A percentile compares a stretch with the other conserved stretches of the same genome.
phyloP scores from a whole-genome alignment of 2,888 invertebrate genomes.

The Gryllus longicercus region DNA sequence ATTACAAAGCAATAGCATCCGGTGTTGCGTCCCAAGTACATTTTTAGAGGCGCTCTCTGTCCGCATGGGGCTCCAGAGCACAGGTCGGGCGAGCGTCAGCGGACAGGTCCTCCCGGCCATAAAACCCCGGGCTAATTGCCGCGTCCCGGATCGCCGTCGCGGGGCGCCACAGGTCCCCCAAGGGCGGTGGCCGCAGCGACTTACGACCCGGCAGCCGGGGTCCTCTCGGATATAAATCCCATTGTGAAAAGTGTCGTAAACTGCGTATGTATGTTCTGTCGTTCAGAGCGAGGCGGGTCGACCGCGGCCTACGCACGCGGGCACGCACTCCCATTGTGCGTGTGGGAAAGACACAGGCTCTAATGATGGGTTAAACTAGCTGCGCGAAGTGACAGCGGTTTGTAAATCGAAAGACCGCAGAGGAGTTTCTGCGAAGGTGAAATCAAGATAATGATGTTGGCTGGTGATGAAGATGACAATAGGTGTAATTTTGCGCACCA shows the following conservation, averaged over 20 bases:
- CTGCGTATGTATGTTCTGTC: not conserved
- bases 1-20: too few species aligned
- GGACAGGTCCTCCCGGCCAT: too few species aligned
- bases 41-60: too few species aligned
- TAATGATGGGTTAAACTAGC: not conserved
- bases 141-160: too few species aligned
- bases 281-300: not conserved
- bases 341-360: not conserved
- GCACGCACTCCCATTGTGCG: not conserved
- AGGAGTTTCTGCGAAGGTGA: not conserved
- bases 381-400: not conserved
- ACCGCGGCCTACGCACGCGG: not conserved
- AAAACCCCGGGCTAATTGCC: too few species aligned
- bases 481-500: not conserved
- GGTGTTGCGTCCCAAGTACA: too few species aligned
- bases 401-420: not conserved
- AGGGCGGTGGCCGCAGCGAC: not conserved
- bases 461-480: not conserved
- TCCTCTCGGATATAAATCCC: not conserved
- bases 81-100: too few species aligned
- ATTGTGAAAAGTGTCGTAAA: constrained; percentile 17
- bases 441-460: not conserved
- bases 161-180: too few species aligned
- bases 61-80: too few species aligned
- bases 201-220: not conserved